A percentile compares a stretch with the other conserved stretches of the same genome.
Evolutionary conservation across 2,888 invertebrate species (phyloP).

Genomic region (Diaperis boleti): DNA sequence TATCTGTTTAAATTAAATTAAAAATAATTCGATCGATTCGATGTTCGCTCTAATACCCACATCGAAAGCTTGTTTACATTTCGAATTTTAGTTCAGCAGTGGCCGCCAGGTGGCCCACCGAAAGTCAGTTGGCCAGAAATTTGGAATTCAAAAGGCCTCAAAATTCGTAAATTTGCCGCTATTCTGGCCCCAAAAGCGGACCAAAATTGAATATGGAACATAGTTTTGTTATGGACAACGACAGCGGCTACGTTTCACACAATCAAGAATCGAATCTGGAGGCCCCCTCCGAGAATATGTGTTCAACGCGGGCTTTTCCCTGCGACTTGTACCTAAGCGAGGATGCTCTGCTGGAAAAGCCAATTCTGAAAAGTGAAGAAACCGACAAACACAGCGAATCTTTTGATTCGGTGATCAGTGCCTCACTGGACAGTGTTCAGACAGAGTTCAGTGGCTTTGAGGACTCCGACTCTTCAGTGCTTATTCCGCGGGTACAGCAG

Average conservation of each 20-base stretch:
- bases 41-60: no score
- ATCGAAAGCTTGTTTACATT: neutral
- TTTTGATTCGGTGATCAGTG: constrained; percentile 48
- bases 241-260: constrained; percentile 64
- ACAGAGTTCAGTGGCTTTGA: constrained; percentile 52
- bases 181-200: neutral
- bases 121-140: neutral
- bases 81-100: neutral
- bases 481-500: constrained; percentile 46
- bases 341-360: constrained; percentile 61
- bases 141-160: no score
- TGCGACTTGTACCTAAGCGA: constrained; percentile 57
- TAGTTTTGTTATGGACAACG: constrained; percentile 56
- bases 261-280: constrained; percentile 61
- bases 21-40: no score
- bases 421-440: constrained; percentile 47
- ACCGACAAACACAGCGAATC: constrained; percentile 42
- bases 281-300: constrained; percentile 45
- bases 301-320: neutral
- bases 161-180: no score
- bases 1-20: no score
- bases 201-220: constrained; percentile 18
- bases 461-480: constrained; percentile 44
- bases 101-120: neutral
- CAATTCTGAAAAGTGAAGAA: constrained; percentile 34